phyloP scores from a whole-genome alignment of 1,140 invertebrate genomes.

The Caenorhabditis elegans region WBcel235 BX284605.5:13811501-13812000 shows the following conservation, averaged over 20 bases:
- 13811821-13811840: background rate
- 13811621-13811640: conserved; percentile 32
- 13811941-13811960: too few relatives aligned
- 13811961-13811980: too few relatives aligned
- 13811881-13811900: too few relatives aligned
- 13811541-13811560: too few relatives aligned
- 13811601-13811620: background rate
- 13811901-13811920: too few relatives aligned
- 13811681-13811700: conserved; percentile 24
- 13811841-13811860: too few relatives aligned
- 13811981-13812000: too few relatives aligned
- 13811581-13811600: background rate
- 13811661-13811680: background rate
- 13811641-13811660: conserved; percentile 25
- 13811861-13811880: too few relatives aligned
- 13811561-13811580: background rate
- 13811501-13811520: background rate
- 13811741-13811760: background rate
- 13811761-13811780: background rate
- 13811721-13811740: conserved; percentile 22
- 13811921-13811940: too few relatives aligned
- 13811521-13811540: background rate
- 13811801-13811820: background rate
- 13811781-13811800: conserved; percentile 22
- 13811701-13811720: conserved; percentile 24